Base-by-base conservation (phyloP, 1,140 invertebrate species). In the Aethina tumida region DNA sequence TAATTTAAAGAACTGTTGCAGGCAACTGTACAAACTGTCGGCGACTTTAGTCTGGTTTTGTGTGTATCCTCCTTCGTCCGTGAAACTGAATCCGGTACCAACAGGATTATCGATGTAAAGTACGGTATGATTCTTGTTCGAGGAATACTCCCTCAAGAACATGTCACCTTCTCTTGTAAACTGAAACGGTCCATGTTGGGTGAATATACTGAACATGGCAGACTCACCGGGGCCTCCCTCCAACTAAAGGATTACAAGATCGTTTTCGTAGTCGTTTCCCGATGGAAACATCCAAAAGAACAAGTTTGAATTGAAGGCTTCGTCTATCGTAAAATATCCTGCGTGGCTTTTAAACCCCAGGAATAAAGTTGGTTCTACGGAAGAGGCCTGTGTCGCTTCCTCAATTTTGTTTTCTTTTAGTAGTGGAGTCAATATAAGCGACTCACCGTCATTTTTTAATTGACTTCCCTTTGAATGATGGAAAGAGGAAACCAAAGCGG, bases 91-190 rank as follows among this genome's bases (percentile, higher is more conserved):
- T 2, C 81, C 81, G 27, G 83, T 79, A 9, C 83, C 83, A 13
- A 85, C 84, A 2, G 88, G 88, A 58, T 84, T 88, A 56, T 92
- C 87, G 31, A 91, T 80, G 50, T 84, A 91, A 2, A 91, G 55
- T 36, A 90, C 57, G 38, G 79, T 79, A 53, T 83, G 79, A 18
- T 70, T 73, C 16, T 69, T 68, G 21, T 71, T 77, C 86, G 86
- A 91, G 0, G 81, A 75, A 42, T 76, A 71, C 46, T 43, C 39
- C 29, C 39, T 35, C 0, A 43, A 25, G 4, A 10, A 29, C 5
- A 49, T 4, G 3, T 18, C 15, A 8, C 30, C 31, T 8, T 40
- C 35, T 12, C 29, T 15, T 13, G 14, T 28, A 13, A 49, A 28
- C 10, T 35, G 4, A 26, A 41, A 50, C 10, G 47, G 47, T 4